phyloP scores from a whole-genome alignment of 2,888 invertebrate species.

The Blastobasis lacticolella region DNA sequence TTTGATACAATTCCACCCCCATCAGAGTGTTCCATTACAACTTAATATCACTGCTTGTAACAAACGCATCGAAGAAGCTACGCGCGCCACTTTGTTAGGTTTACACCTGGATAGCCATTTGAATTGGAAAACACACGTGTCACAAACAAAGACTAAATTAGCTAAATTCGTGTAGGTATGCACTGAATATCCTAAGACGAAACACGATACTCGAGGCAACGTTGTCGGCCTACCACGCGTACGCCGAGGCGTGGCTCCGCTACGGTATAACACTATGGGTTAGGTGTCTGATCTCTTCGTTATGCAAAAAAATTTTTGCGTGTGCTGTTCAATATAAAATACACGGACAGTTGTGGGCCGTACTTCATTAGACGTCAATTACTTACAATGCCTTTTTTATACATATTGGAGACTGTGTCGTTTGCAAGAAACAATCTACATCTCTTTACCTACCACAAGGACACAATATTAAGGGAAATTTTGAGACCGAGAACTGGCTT shows the following conservation, averaged over 20 bases:
- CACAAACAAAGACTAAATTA: background rate
- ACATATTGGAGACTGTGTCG: no score
- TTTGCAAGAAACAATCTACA: no score
- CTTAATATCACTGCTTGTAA: background rate
- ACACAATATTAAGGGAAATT: no score
- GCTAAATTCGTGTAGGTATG: conserved; percentile 1
- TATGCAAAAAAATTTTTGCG: background rate
- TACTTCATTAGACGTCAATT: no score
- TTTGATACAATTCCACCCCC: conserved; percentile 1
- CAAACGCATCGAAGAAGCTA: no score
- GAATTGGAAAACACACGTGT: background rate
- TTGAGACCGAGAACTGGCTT: no score
- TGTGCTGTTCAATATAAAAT: no score
- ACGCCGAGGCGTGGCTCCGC: no score
- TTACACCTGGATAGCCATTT: background rate
- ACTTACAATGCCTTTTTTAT: no score
- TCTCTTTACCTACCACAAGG: no score
- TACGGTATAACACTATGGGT: no score
- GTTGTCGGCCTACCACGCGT: background rate
- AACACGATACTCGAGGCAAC: background rate
- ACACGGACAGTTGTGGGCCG: no score
- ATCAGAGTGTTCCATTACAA: background rate
- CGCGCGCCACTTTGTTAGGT: background rate
- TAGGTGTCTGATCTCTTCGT: background rate
- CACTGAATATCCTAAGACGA: background rate